Base-by-base conservation (phyloP, 1,140 invertebrate genomes). In the Chironomus tepperi region DNA sequence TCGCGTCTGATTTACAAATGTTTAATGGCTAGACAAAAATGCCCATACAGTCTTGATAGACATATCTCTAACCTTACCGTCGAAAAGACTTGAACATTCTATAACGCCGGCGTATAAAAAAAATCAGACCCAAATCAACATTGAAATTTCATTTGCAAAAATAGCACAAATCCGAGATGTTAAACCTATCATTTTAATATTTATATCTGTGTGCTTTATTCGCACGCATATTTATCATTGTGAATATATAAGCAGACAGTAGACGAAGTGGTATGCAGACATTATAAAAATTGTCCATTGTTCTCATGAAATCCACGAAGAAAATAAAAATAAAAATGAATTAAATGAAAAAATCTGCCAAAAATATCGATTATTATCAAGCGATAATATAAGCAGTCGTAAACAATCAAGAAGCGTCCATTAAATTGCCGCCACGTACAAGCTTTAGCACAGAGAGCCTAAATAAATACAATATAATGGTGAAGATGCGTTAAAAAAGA, bases 391-490 rank as follows among this genome's bases (percentile, higher is more conserved):
- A 57, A n/a, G 47, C 47, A 57, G 47, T 57, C 47, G 47, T 15
- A 57, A 57, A 57, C 47, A 57, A 57, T 57, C 47, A 57, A n/a
- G 47, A 5, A 57, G 47, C 47, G n/a, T 57, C 47, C 47, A 57
- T 57, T 57, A 57, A 57, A 57, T 57, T 57, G 47, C 47, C 10
- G 47, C 47, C 47, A 57, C 47, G 47, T 15, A 57, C 10, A 34
- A 34, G 24, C 24, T 34, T 5, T 34, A 2, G 24, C 5, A 5
- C 5, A 34, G n/a, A 34, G 24, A 34, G 24, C 5, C n/a, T 34
- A 34, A 34, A 34, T 34, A 34, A 34, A 34, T 34, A 34, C 24
- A 34, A 34, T 34, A 34, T 34, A 34, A 34, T 34, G 24, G 24
- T 34, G 24, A 34, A 34, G 24, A 34, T 34, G 47, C 47, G n/a